Base-by-base conservation (phyloP, 2,797 vertebrate genomes). In the Galago senegalensis region DNA sequence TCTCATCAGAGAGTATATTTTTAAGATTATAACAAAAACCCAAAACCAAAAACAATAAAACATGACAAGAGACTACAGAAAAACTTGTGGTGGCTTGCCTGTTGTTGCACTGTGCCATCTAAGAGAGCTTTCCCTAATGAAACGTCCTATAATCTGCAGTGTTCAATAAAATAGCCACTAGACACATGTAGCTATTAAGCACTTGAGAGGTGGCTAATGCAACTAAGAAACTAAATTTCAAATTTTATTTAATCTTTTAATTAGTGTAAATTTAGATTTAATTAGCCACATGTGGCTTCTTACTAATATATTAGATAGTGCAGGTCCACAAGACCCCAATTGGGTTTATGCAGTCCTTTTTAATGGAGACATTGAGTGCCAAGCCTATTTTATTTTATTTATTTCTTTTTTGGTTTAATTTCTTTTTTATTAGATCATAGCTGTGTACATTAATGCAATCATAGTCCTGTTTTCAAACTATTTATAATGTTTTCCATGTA, bases 231-330 rank as follows among this genome's bases (percentile, higher is more conserved):
- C 27, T 46, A 76, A 75, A 96, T 77, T 96, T 85, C 72, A 25
- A 61, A 93, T 91, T 95, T 86, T 75, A 94, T 92, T 97, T 89
- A 89, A 96, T 95, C 89, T 95, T 95, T 63, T 65, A 95, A 95
- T 91, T 92, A 94, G 96, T 93, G 94, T 79, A 90, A 89, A 92
- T 88, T 77, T 91, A 83, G 93, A 97, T 69, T 83, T 88, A 95
- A 96, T 95, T 86, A 96, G 92, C 82, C 95, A 95, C 87, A 97
- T 94, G 92, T 29, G 49, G 82, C 91, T 93, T 85, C 72, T 93
- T 95, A 94, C 72, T 70, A 72, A 89, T 49, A 31, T 21, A 80
- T 82, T 82, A 88, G 87, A 25, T 3, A 40, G 77, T 13, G 2
- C 16, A 70, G 85, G 72, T 12, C 56, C 86, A 91, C 80, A 96